Percentiles rank a stretch among this genome's conserved stretches.
Conservation (phyloP, 1,140 invertebrate species). For the Drosophila repleta region DNA sequence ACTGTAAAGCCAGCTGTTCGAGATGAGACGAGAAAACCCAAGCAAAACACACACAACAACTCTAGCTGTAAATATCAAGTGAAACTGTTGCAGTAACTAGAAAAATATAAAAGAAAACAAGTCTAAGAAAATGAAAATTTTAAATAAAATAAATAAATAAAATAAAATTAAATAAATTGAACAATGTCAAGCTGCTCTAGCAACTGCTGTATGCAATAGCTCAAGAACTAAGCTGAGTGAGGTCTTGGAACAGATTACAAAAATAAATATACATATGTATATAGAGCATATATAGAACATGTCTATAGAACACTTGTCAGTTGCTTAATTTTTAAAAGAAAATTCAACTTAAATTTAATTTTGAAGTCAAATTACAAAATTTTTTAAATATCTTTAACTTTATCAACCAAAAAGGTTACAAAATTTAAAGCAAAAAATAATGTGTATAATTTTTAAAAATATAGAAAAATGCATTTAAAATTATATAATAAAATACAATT, state of each 20-base stretch:
- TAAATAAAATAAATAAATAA: constrained; percentile 18
- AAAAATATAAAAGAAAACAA: constrained; percentile 10
- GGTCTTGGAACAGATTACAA: not conserved
- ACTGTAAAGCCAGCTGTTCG: constrained; percentile 25
- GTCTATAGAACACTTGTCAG: too few relatives aligned
- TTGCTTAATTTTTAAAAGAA: too few relatives aligned
- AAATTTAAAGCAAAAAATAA: too few relatives aligned
- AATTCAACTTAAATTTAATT: too few relatives aligned
- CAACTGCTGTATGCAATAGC: not conserved
- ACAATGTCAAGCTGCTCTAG: constrained; percentile 44
- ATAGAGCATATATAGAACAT: too few relatives aligned
- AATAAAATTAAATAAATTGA: constrained; percentile 9
- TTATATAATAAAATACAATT: too few relatives aligned
- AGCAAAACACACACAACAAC: not conserved
- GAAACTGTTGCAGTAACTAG: constrained; percentile 4
- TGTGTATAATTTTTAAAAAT: too few relatives aligned
- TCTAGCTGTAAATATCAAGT: constrained; percentile 56
- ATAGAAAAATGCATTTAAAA: too few relatives aligned
- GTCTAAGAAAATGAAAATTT: constrained; percentile 12
- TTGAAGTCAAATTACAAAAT: too few relatives aligned
- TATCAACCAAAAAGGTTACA: too few relatives aligned
- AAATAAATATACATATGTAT: too few relatives aligned
- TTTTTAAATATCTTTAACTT: too few relatives aligned
- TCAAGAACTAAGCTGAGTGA: not conserved
- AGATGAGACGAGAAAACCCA: not conserved